phyloP scores from a whole-genome alignment of 2,888 invertebrate species.

The Cheilosia soror region DNA sequence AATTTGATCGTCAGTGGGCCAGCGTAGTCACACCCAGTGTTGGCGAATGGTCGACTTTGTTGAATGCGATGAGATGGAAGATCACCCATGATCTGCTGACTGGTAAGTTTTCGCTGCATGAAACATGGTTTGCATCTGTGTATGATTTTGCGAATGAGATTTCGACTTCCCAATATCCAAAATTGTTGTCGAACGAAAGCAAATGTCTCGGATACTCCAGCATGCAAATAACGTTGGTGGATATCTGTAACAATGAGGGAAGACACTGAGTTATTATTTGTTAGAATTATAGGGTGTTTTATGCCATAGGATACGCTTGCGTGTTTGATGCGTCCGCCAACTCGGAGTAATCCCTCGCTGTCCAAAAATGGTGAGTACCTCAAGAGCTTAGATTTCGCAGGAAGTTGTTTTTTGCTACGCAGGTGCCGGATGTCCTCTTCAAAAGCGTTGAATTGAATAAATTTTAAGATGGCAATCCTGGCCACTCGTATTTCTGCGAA shows the following conservation, averaged over 20 bases:
- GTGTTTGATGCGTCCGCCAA: slow-evolving; percentile 25
- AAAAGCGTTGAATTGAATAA: neutral
- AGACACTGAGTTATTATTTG: slow-evolving; percentile 1
- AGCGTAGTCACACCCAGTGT: slow-evolving; percentile 32
- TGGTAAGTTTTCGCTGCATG: slow-evolving; percentile 31
- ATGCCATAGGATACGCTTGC: slow-evolving; percentile 15
- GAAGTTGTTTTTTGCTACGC: neutral
- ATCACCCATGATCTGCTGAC: slow-evolving; percentile 49
- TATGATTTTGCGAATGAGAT: too few species aligned
- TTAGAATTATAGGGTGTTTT: slow-evolving; percentile 28
- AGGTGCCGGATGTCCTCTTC: slow-evolving; percentile 4
- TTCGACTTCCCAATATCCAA: neutral
- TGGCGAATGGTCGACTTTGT: neutral
- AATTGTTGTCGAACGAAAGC: slow-evolving; percentile 41
- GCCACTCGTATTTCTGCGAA: neutral
- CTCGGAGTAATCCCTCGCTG: slow-evolving; percentile 5
- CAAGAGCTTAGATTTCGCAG: neutral
- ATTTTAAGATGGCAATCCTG: slow-evolving; percentile 1
- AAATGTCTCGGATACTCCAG: slow-evolving; percentile 37
- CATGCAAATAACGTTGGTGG: slow-evolving; percentile 36
- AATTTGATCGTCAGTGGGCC: slow-evolving; percentile 29
- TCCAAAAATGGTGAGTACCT: slow-evolving; percentile 26
- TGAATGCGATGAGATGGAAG: slow-evolving; percentile 7
- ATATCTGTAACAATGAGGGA: slow-evolving; percentile 2
- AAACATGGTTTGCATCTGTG: neutral